Conservation (phyloP, 2,113 vertebrate species). For the Dasypus novemcinctus region DNA sequence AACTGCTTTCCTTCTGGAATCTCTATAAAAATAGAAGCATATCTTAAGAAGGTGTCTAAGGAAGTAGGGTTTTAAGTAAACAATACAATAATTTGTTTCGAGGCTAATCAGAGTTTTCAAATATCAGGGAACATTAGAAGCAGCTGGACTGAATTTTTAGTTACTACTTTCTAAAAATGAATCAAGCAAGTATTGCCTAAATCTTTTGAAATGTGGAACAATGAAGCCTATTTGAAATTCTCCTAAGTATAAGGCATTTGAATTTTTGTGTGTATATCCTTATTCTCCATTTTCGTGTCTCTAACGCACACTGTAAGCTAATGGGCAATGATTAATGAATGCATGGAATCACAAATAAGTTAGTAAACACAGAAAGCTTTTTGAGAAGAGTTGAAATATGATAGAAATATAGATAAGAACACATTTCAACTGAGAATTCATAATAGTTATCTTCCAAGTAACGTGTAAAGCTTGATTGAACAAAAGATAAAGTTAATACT, state of each 20-base stretch:
- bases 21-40: constrained; percentile 73
- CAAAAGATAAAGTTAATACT: constrained; percentile 96
- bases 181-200: constrained; percentile 31
- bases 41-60: constrained; percentile 71
- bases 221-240: constrained; percentile 70
- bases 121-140: constrained; percentile 66
- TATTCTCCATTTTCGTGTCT: constrained; percentile 48
- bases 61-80: constrained; percentile 68
- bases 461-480: constrained; percentile 91
- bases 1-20: constrained; percentile 65
- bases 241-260: constrained; percentile 63
- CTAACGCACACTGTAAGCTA: constrained; percentile 57
- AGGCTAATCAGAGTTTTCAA: constrained; percentile 49
- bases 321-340: constrained; percentile 70
- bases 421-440: constrained; percentile 79
- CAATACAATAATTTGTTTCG: constrained; percentile 63
- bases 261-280: constrained; percentile 39
- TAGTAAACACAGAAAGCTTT: constrained; percentile 71
- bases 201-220: constrained; percentile 69
- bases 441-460: constrained; percentile 84
- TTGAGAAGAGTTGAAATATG: constrained; percentile 74
- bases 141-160: constrained; percentile 34
- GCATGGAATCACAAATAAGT: constrained; percentile 71
- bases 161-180: constrained; percentile 72
- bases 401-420: constrained; percentile 75